phyloP scores from a whole-genome alignment of 2,797 vertebrate genomes.

The Neosilurus mollespiculum region DNA sequence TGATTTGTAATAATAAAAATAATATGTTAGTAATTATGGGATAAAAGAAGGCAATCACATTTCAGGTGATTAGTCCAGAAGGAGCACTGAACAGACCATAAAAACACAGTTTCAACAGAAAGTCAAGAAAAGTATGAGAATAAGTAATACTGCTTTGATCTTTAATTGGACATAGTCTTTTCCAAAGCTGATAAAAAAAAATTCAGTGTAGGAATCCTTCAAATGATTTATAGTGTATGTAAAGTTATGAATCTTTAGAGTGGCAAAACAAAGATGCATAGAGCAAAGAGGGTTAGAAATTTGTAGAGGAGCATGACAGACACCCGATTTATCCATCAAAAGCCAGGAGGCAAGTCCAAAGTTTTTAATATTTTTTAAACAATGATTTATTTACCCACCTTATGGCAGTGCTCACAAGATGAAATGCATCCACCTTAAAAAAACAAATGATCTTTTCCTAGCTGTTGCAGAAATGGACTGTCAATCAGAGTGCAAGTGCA shows the following conservation, averaged over 20 bases:
- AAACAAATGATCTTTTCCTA: slow-evolving; percentile 49
- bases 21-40: neutral
- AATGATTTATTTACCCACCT: slow-evolving; percentile 72
- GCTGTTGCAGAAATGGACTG: slow-evolving; percentile 38
- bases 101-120: slow-evolving; percentile 1
- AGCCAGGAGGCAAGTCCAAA: slow-evolving; percentile 45
- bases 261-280: slow-evolving; percentile 17
- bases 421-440: slow-evolving; percentile 54
- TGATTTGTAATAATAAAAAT: neutral
- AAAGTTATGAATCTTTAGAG: slow-evolving; percentile 32
- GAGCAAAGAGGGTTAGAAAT: slow-evolving; percentile 16
- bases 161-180: slow-evolving; percentile 46
- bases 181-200: slow-evolving; percentile 42
- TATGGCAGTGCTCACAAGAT: slow-evolving; percentile 63
- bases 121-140: neutral
- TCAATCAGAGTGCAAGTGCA: slow-evolving; percentile 28
- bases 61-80: neutral
- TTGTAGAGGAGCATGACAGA: slow-evolving; percentile 27
- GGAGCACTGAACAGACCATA: slow-evolving; percentile 7
- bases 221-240: slow-evolving; percentile 26
- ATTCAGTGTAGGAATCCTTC: slow-evolving; percentile 20
- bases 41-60: neutral
- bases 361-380: slow-evolving; percentile 71
- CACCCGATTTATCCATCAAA: slow-evolving; percentile 51
- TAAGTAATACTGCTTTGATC: slow-evolving; percentile 29